These are phyloP conservation scores for Nautilus pompilius DNA, from an alignment of 1,140 invertebrate species.

Conservation along the genomic window DNA sequence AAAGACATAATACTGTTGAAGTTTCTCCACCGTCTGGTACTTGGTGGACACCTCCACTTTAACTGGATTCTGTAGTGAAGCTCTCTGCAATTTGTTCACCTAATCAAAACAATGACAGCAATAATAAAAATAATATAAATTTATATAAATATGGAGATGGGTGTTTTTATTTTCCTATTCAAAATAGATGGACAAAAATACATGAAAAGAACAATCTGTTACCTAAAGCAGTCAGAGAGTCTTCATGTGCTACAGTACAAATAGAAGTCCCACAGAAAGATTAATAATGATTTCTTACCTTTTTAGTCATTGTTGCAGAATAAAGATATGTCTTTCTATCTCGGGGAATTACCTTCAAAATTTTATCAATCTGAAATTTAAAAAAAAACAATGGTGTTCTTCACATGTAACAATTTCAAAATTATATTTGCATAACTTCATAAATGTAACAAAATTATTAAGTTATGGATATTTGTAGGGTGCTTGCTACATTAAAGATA, in stretches of 20 bases:
- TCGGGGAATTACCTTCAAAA: conserved; percentile 84
- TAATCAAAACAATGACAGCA: conserved; percentile 15
- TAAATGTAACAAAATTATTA: no score
- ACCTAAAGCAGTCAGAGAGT: no score
- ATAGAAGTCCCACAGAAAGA: background rate
- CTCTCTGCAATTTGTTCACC: conserved; percentile 85
- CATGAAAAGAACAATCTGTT: no score
- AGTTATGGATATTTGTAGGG: no score
- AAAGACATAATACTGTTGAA: conserved; percentile 94
- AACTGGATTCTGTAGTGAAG: conserved; percentile 84
- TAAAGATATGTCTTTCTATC: conserved; percentile 87
- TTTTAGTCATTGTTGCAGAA: conserved; percentile 98
- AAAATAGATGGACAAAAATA: no score
- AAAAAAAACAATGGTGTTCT: conserved; percentile 5
- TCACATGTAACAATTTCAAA: no score
- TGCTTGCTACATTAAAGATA: no score
- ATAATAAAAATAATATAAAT: background rate
- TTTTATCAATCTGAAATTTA: conserved; percentile 80
- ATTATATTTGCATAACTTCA: no score
- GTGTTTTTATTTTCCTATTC: no score
- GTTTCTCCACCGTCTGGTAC: conserved; percentile 96
- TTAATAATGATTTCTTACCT: conserved; percentile 63
- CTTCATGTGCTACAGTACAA: no score
- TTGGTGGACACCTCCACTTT: conserved; percentile 95
- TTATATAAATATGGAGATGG: no score